A percentile compares a stretch with the other conserved stretches of the same genome.
These are phyloP conservation scores for Athene cunicularia DNA, from an alignment of 2,113 vertebrate species.

Conservation along the genomic window DNA sequence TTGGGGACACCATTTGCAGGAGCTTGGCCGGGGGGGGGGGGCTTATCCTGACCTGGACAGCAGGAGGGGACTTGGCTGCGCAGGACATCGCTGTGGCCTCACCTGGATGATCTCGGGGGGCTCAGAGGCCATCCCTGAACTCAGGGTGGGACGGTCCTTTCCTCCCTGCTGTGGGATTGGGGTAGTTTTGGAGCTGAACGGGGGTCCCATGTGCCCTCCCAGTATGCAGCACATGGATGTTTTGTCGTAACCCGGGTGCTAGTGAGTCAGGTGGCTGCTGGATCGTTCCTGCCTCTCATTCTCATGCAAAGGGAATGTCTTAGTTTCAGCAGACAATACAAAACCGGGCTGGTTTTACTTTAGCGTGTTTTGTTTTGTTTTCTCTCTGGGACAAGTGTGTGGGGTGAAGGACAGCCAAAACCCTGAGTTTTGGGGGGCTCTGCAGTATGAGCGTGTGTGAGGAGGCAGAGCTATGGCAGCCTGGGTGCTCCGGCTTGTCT, in stretches of 20 bases:
- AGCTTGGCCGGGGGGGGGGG: too few relatives aligned
- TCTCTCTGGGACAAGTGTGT: rapidly evolving
- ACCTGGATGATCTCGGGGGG: not conserved
- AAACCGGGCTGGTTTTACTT: not conserved
- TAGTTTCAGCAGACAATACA: not conserved
- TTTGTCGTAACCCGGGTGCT: rapidly evolving
- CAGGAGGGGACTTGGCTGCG: not conserved
- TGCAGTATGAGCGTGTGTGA: not conserved
- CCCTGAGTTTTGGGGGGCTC: too few relatives aligned
- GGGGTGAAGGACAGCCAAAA: not conserved
- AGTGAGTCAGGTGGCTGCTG: rapidly evolving
- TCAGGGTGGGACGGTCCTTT: rapidly evolving
- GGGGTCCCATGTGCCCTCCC: rapidly evolving
- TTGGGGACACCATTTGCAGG: rapidly evolving
- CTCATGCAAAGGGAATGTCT: rapidly evolving
- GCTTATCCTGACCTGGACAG: rapidly evolving
- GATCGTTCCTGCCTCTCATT: rapidly evolving
- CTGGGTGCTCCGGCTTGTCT: not conserved
- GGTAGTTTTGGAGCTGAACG: not conserved
- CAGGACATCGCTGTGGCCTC: rapidly evolving
- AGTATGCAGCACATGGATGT: rapidly evolving
- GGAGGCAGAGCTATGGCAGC: not conserved
- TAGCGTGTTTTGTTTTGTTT: not conserved
- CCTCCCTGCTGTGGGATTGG: not conserved
- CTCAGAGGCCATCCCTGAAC: not conserved